Conservation (phyloP, 2,113 vertebrate species). For the Callocephalon fimbriatum region DNA sequence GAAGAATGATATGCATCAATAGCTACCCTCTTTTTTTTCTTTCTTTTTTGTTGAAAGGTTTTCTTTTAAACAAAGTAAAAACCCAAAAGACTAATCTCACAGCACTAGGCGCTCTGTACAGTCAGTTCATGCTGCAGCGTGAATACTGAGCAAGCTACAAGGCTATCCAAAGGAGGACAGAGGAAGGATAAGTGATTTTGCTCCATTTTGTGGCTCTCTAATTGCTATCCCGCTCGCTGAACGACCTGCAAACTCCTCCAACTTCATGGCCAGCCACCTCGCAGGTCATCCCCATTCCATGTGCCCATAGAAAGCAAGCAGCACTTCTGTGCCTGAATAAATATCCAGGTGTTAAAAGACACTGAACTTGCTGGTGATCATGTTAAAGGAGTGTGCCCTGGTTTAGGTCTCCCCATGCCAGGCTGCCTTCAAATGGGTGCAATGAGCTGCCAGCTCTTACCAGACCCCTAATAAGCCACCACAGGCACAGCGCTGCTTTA, state of each 20-base stretch:
- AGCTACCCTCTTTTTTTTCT: not conserved
- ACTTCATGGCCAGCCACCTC: accelerated
- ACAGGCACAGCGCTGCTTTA: not conserved
- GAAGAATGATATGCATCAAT: constrained; percentile 29
- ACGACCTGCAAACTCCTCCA: not conserved
- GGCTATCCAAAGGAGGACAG: constrained; percentile 13
- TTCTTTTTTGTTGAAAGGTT: not conserved
- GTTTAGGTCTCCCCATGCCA: accelerated
- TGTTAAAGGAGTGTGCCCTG: accelerated
- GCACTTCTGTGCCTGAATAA: not conserved
- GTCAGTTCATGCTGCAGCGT: not conserved
- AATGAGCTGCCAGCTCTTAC: not conserved
- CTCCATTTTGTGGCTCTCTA: not conserved
- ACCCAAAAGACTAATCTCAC: not conserved
- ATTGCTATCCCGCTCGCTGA: not conserved
- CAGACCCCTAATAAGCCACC: not conserved
- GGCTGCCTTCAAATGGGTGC: not conserved
- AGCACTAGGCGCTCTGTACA: not conserved
- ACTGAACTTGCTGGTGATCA: not conserved
- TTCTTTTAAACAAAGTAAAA: constrained; percentile 26
- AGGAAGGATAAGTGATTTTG: not conserved
- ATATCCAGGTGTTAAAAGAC: not conserved
- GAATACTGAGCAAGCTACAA: not conserved
- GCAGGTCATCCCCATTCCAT: not conserved
- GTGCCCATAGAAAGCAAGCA: not conserved